A percentile compares a stretch with the other conserved stretches of the same genome.
Conservation (phyloP, 2,888 invertebrate species). For the Drymonia ruficornis region DNA sequence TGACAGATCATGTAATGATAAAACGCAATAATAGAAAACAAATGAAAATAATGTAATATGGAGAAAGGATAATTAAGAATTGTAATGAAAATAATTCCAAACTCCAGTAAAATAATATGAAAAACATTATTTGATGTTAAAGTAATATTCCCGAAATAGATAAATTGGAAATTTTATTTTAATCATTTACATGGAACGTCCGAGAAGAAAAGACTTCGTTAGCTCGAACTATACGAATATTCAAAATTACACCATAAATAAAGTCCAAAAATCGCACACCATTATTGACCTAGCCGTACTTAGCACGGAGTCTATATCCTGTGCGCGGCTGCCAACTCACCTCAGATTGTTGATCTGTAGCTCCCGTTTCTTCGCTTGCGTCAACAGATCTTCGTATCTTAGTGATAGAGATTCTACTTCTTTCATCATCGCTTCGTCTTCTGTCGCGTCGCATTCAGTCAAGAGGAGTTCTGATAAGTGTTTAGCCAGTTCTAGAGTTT, state of each 20-base stretch:
- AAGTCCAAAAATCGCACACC: conserved; percentile 31
- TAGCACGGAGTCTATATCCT: not conserved
- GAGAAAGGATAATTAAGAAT: no score
- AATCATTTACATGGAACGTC: conserved; percentile 41
- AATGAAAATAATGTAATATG: no score
- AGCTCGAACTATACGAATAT: conserved; percentile 33
- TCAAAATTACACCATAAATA: conserved; percentile 27
- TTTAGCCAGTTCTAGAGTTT: conserved; percentile 91
- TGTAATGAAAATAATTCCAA: no score
- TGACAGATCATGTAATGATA: conserved; percentile 37
- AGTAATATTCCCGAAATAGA: no score
- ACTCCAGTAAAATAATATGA: no score
- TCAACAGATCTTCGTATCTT: conserved; percentile 88
- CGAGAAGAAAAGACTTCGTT: conserved; percentile 20
- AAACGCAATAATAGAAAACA: not conserved
- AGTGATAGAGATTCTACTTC: conserved; percentile 87
- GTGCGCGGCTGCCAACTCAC: conserved; percentile 75
- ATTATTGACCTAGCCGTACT: conserved; percentile 18
- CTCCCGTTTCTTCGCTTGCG: conserved; percentile 89
- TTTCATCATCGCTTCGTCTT: conserved; percentile 87
- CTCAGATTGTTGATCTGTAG: conserved; percentile 91
- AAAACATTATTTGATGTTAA: not conserved
- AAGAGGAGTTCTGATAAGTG: conserved; percentile 91
- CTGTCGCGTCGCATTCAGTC: conserved; percentile 89
- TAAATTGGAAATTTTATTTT: not conserved